Base-by-base conservation (phyloP, 2,888 invertebrate genomes). In the Drosophila fungiperda region DNA sequence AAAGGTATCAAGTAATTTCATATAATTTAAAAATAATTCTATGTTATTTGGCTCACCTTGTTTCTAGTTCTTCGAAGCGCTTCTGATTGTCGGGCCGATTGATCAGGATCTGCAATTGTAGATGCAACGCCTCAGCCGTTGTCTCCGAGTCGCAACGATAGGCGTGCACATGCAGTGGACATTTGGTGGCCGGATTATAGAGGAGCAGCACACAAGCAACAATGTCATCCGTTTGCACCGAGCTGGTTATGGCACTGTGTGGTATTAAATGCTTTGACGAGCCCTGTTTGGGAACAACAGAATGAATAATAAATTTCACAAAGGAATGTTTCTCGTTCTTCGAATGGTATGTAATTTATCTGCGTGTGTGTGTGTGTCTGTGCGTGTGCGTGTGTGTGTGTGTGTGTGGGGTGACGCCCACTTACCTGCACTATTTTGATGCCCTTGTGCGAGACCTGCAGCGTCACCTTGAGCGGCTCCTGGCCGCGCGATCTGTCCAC, bases 131-230 rank as follows among this genome's bases (percentile, higher is more conserved):
- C 73, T 96, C 95, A 0, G 99, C 99, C 26, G 99, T 99, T 91
- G 98, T 97, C 78, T 98, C 96, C 12, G 98, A 98, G 93, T 99
- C 99, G 93, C 98, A 98, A 93, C 98, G 95, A 92, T 95, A 99
- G 62, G 98, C 98, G 92, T 99, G 99, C 3, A 98, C 98, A 92
- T 99, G 99, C 33, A 99, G 96, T 0, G 98, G 98, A 92, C 98
- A 98, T 82, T 97, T 97, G 11, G 98, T 98, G 65, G 97, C 96
- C 0, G 99, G 98, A 94, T 99, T 99, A 92, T 97, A 98, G 1
- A 99, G 95, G 54, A 99, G 94, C 78, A 99, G 95, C 66, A 99
- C 98, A 86, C 98, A 98, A 2, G 98, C 98, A 52, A 99, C 98
- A 49, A 99, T 96, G 91, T 99, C 99, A 64, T 97, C 97, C 69